Conservation (phyloP, 2,113 vertebrate species). For the Agelaius tricolor region DNA sequence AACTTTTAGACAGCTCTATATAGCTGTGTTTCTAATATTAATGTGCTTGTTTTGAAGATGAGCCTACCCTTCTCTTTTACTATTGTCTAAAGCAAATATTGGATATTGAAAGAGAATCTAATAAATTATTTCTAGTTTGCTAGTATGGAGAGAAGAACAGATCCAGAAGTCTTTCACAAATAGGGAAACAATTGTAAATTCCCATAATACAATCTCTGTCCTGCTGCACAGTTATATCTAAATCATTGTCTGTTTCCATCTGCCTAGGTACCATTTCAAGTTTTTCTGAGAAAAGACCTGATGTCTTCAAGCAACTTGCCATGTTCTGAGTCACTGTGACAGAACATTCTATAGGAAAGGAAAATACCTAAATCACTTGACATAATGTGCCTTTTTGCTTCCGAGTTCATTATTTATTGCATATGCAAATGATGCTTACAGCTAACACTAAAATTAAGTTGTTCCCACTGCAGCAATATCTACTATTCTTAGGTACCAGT, state of each 20-base stretch:
- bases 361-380: neutral
- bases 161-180: neutral
- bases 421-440: neutral
- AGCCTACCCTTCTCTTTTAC: neutral
- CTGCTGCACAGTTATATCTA: neutral
- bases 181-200: neutral
- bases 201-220: neutral
- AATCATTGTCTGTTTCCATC: neutral
- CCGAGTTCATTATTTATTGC: neutral
- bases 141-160: neutral
- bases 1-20: neutral
- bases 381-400: neutral
- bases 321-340: neutral
- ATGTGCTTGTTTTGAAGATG: neutral
- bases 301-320: neutral
- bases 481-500: neutral
- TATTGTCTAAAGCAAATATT: neutral
- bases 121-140: neutral
- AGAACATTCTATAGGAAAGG: neutral
- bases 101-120: neutral
- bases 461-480: neutral
- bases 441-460: neutral
- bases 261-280: neutral
- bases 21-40: neutral
- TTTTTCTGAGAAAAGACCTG: neutral